Conservation (phyloP, 2,888 invertebrate genomes). For the Mimachlamys varia region DNA sequence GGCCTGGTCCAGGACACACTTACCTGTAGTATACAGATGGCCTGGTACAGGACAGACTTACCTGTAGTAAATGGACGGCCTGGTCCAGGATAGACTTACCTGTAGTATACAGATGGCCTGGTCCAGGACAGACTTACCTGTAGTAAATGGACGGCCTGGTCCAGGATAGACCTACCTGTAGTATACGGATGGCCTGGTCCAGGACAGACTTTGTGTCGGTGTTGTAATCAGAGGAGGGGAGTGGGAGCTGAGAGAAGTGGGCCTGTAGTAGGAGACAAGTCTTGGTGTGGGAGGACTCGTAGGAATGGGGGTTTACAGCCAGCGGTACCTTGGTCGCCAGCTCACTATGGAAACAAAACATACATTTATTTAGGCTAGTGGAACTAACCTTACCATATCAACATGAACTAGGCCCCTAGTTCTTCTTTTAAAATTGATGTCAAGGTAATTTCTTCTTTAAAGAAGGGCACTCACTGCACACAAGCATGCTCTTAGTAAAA, state of each 20-base stretch:
- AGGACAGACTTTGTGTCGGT: conserved; percentile 90
- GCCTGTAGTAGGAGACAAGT: conserved; percentile 96
- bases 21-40: conserved; percentile 93
- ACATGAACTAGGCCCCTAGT: neutral
- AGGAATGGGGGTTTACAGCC: conserved; percentile 87
- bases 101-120: conserved; percentile 59
- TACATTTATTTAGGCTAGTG: neutral
- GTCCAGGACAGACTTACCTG: conserved; percentile 83
- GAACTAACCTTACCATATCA: too few relatives aligned
- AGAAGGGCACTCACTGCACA: too few relatives aligned
- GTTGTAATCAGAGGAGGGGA: conserved; percentile 90
- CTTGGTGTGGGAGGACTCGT: conserved; percentile 97
- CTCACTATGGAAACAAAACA: conserved; percentile 85
- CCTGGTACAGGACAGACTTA: conserved; percentile 97
- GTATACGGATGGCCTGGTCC: conserved; percentile 90
- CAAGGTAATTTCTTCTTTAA: too few relatives aligned
- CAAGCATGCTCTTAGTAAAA: too few relatives aligned
- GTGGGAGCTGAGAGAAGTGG: conserved; percentile 93
- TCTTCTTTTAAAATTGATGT: too few relatives aligned
- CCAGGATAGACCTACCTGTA: conserved; percentile 94
- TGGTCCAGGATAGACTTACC: conserved; percentile 97
- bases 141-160: conserved; percentile 95
- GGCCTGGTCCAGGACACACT: conserved; percentile 82
- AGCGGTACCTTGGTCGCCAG: conserved; percentile 90
- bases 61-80: conserved; percentile 94